A percentile compares a stretch with the other conserved stretches of the same genome.
Conservation (phyloP, 2,888 invertebrate species). For the Syritta pipiens region DNA sequence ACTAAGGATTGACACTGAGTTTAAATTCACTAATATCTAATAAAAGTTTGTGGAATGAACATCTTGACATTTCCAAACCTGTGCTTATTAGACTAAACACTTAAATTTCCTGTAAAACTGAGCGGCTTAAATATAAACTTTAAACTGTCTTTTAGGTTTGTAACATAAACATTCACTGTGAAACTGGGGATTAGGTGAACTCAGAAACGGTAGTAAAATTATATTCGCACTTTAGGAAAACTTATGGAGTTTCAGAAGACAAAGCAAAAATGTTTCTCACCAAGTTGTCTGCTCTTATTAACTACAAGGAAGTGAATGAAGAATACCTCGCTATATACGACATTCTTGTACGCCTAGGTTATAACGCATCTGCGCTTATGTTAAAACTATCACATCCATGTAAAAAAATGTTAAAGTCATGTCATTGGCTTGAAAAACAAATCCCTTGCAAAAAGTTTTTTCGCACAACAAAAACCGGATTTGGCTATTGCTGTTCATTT, state of each 20-base stretch:
- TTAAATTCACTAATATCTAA: too few relatives aligned
- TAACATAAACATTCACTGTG: too few relatives aligned
- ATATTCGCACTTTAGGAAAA: not conserved
- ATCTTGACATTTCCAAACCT: too few relatives aligned
- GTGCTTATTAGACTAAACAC: too few relatives aligned
- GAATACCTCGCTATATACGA: constrained; percentile 29
- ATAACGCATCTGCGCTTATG: constrained; percentile 74
- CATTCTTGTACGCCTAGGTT: constrained; percentile 71
- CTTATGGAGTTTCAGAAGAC: constrained; percentile 12
- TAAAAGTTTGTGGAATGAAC: too few relatives aligned
- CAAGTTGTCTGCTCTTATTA: constrained; percentile 29
- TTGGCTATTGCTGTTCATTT: constrained; percentile 76
- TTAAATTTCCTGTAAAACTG: too few relatives aligned
- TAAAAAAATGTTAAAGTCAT: constrained; percentile 72
- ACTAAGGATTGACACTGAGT: too few relatives aligned
- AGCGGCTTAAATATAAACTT: too few relatives aligned
- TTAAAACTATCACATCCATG: constrained; percentile 76
- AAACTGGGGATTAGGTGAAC: too few relatives aligned
- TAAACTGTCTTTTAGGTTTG: too few relatives aligned
- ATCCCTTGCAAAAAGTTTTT: constrained; percentile 74
- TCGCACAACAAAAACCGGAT: constrained; percentile 73
- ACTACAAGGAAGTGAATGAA: constrained; percentile 19
- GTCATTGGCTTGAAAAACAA: constrained; percentile 73
- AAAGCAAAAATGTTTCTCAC: constrained; percentile 12
- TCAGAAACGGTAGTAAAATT: not conserved